phyloP scores from a whole-genome alignment of 2,113 vertebrate genomes.

The Opisthocomus hoazin region DNA sequence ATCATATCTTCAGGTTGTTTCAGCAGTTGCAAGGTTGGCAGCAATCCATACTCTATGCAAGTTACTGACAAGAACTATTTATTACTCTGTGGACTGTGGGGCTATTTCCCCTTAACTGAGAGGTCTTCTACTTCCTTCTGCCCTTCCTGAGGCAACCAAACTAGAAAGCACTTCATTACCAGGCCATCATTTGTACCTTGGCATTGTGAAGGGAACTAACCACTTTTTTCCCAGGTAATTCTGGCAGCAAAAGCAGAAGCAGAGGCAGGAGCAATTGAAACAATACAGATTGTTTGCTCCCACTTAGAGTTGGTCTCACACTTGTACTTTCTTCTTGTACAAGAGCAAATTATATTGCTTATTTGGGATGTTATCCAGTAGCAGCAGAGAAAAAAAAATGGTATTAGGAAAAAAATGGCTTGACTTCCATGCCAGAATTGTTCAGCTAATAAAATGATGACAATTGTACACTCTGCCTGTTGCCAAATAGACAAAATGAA shows the following conservation, averaged over 20 bases:
- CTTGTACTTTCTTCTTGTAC: neutral
- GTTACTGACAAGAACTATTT: neutral
- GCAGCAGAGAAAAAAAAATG: neutral
- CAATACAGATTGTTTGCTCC: neutral
- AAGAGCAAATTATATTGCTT: neutral
- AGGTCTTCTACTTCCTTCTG: neutral
- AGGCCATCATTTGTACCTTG: neutral
- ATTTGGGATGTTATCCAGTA: neutral
- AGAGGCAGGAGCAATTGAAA: neutral
- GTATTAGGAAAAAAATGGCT: neutral
- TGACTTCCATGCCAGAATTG: neutral
- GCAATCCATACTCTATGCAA: neutral
- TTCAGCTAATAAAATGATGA: neutral
- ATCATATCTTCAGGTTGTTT: neutral
- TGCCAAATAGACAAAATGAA: neutral
- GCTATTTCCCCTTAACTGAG: neutral
- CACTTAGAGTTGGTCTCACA: neutral
- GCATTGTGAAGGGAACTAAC: neutral
- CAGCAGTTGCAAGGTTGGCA: neutral
- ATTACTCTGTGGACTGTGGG: neutral
- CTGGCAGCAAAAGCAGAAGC: neutral
- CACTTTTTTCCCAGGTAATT: neutral
- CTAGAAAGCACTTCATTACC: neutral
- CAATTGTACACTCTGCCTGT: neutral
- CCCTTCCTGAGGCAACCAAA: neutral